Base-by-base conservation (phyloP, 2,888 invertebrate genomes). In the Nephrotoma flavescens region DNA sequence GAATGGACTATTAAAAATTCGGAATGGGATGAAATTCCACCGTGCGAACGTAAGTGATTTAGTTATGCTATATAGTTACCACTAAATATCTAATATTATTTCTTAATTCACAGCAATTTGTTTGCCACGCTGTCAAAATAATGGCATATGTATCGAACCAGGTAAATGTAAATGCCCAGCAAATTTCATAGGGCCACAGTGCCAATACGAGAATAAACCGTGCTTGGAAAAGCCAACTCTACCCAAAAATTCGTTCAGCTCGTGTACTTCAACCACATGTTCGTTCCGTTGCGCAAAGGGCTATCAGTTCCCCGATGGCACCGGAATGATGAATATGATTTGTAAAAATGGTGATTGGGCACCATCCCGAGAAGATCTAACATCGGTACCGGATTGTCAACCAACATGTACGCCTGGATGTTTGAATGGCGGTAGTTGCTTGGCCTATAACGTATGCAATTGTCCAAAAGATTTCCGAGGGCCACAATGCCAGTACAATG, bases 401-500 rank as follows among this genome's bases (percentile, higher is more conserved):
- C 94, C 95, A 4, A 92, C 93, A 41, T 96, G 96, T 88, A 90
- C 92, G 86, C 96, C 96, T 0, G 93, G 95, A 0, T 98, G 97
- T 89, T 90, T 93, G 87, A 96, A 97, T 89, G 96, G 96, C 0
- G 97, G 97, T 0, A 93, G 93, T n/a, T 98, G 97, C 90, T 91
- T 96, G 0, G 93, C 95, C 0, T 93, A 94, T 9, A 95, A 97
- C 89, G 92, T 94, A 2, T 98, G 97, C 88, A 95, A 96, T 88
- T 98, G 97, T 90, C 94, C 96, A 0, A 92, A 93, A 88, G 93
- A 94, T 2, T 95, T 92, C 89, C 93, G 90, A 5, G 92, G 92
- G 4, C 88, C 89, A 5, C 89, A 89, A 71, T 92, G 92, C 87
- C 91, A 92, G 89, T 90, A 90, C 86, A 95, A 93, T 86, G 91